Conservation (phyloP, 2,888 invertebrate genomes). For the Hesperia comma region DNA sequence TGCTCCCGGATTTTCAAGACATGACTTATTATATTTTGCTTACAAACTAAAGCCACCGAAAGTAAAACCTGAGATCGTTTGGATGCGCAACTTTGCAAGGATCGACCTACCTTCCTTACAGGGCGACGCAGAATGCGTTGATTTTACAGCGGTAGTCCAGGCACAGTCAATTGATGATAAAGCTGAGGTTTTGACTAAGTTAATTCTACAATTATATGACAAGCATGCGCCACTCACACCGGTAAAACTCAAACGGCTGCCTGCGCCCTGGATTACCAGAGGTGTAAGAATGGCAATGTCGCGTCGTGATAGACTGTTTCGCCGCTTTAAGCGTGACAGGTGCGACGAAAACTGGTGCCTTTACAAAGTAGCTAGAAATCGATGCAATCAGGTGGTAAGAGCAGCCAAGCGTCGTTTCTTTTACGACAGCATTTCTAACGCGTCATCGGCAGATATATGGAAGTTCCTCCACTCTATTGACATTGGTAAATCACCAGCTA, state of each 20-base stretch:
- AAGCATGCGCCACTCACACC: constrained; percentile 5
- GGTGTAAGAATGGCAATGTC: constrained; percentile 10
- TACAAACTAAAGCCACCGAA: neutral
- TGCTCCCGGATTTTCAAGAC: neutral
- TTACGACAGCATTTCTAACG: neutral
- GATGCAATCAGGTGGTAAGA: neutral
- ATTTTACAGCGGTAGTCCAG: neutral
- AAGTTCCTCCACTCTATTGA: no score
- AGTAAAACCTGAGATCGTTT: neutral
- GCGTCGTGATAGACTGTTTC: constrained; percentile 4
- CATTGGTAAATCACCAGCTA: no score
- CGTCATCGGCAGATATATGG: neutral
- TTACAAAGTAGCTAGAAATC: neutral
- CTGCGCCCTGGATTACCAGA: constrained; percentile 4
- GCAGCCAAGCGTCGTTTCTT: constrained; percentile 1
- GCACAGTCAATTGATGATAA: neutral
- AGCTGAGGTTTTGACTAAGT: constrained; percentile 1
- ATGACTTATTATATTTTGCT: neutral
- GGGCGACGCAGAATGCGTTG: neutral
- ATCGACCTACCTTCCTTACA: neutral
- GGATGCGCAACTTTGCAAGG: neutral
- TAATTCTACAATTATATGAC: neutral
- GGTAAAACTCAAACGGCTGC: neutral
- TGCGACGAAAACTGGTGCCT: constrained; percentile 3
- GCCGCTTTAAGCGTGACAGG: constrained; percentile 6